These are phyloP conservation scores for Tursiops truncatus DNA, from an alignment of 2,113 vertebrate genomes.

Conservation along the genomic window DNA sequence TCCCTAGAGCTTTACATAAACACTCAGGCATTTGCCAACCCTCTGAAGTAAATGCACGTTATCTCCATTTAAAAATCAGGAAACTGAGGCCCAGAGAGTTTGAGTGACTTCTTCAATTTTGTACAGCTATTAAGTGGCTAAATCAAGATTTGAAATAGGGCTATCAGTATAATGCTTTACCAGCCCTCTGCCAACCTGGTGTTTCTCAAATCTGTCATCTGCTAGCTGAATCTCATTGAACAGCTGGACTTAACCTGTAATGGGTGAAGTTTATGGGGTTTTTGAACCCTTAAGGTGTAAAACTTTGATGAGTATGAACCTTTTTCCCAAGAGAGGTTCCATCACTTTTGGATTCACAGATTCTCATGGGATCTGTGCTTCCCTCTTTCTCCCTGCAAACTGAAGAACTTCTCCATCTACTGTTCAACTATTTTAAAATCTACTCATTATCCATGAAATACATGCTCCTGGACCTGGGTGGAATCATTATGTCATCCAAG, in stretches of 20 bases:
- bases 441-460: not conserved
- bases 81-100: not conserved
- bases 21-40: not conserved
- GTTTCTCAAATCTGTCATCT: not conserved
- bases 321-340: not conserved
- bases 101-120: not conserved
- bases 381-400: not conserved
- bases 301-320: not conserved
- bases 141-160: not conserved
- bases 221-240: not conserved
- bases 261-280: not conserved
- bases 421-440: not conserved
- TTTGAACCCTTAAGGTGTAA: not conserved
- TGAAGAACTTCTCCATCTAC: not conserved
- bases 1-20: not conserved
- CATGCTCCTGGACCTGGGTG: not conserved
- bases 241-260: not conserved
- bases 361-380: not conserved
- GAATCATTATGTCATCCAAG: not conserved
- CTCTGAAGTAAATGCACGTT: not conserved
- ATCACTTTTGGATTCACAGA: not conserved
- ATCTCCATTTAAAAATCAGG: not conserved
- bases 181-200: not conserved
- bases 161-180: rapidly evolving
- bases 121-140: not conserved